Conservation (phyloP, 2,888 invertebrate genomes). For the Microplitis deprimator region DNA sequence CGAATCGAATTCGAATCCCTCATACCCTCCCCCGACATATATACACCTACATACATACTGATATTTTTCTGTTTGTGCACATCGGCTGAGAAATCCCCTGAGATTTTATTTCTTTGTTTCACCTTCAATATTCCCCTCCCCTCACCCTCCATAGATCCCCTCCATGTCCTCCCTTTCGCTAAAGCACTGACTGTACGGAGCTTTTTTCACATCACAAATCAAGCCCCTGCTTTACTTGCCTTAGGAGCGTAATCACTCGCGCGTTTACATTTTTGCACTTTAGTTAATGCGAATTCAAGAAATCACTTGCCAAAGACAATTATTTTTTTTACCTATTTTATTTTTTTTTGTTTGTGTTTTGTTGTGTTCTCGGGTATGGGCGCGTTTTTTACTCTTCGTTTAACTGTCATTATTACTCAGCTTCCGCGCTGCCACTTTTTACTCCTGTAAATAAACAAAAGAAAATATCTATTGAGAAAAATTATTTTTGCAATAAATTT, state of each 20-base stretch:
- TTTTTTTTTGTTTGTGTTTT: slow-evolving; percentile 26
- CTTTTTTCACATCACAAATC: slow-evolving; percentile 36
- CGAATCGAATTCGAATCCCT: slow-evolving; percentile 67
- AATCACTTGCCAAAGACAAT: slow-evolving; percentile 5
- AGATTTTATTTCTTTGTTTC: neutral
- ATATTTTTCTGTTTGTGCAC: neutral
- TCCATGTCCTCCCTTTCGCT: neutral
- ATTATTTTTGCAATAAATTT: too few relatives aligned
- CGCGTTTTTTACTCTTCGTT: slow-evolving; percentile 13
- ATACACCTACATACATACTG: neutral
- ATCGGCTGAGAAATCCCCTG: neutral
- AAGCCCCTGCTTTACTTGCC: slow-evolving; percentile 31
- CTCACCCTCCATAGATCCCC: slow-evolving; percentile 19
- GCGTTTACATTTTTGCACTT: slow-evolving; percentile 24
- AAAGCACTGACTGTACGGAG: neutral
- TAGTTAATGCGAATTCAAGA: slow-evolving; percentile 32
- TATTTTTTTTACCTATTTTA: neutral
- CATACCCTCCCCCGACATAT: slow-evolving; percentile 45
- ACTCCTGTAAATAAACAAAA: slow-evolving; percentile 20
- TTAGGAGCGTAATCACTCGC: slow-evolving; percentile 22
- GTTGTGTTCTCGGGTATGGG: slow-evolving; percentile 22
- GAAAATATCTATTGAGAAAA: neutral
- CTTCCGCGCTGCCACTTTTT: neutral
- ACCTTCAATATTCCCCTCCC: slow-evolving; percentile 22
- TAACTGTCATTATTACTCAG: slow-evolving; percentile 23